These are phyloP conservation scores for Polydrusus tereticollis DNA, from an alignment of 2,888 invertebrate genomes.

Conservation along the genomic window DNA sequence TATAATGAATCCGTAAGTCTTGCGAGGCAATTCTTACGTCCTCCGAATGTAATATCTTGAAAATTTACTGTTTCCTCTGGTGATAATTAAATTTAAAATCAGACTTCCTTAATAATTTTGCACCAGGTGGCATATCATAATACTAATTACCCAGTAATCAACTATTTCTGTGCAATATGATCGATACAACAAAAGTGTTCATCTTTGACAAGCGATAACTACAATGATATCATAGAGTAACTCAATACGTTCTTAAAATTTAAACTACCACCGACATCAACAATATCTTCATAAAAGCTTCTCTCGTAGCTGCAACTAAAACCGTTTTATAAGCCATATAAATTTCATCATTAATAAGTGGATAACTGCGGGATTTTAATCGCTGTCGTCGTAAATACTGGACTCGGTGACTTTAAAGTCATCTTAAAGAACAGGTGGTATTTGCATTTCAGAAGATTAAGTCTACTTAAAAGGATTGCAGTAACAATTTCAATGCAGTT, in stretches of 20 bases:
- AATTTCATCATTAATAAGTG: conserved; percentile 42
- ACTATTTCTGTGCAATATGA: no score
- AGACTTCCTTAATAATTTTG: conserved; percentile 7
- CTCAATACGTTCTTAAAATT: neutral
- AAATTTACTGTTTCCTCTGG: conserved; percentile 19
- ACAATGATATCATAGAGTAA: neutral
- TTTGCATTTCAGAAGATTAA: conserved; percentile 23
- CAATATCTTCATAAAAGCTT: conserved; percentile 2
- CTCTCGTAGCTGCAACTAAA: neutral
- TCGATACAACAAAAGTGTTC: no score
- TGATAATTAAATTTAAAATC: conserved; percentile 12
- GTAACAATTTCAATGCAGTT: neutral
- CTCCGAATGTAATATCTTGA: neutral
- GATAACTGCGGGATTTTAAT: conserved; percentile 38
- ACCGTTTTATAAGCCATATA: conserved; percentile 29
- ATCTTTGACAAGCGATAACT: neutral
- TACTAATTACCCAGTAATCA: no score
- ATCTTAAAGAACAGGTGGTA: conserved; percentile 26
- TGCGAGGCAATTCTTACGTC: conserved; percentile 3
- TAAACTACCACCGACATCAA: neutral
- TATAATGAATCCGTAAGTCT: neutral
- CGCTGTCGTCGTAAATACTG: conserved; percentile 39
- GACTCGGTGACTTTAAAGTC: conserved; percentile 20
- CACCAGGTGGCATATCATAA: neutral
- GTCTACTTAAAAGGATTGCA: neutral